phyloP scores from a whole-genome alignment of 2,113 vertebrate species.

The Solea solea region DNA sequence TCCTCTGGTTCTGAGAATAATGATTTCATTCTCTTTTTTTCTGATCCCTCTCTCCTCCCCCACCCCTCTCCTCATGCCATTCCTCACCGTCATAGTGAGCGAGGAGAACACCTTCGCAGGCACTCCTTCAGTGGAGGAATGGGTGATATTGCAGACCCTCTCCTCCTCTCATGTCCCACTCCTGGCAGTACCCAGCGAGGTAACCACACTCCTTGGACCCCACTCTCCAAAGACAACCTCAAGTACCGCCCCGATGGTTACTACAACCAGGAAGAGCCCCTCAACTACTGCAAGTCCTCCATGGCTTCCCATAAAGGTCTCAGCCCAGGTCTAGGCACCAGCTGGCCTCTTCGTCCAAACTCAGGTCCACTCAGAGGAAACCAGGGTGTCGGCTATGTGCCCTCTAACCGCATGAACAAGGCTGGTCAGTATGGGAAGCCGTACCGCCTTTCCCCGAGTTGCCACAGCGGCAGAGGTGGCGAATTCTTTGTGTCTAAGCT shows the following conservation, averaged over 20 bases:
- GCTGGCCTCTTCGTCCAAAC: slow-evolving; percentile 77
- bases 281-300: slow-evolving; percentile 80
- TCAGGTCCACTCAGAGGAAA: slow-evolving; percentile 63
- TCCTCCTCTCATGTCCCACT: slow-evolving; percentile 74
- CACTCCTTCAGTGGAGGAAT: slow-evolving; percentile 67
- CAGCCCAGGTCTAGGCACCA: slow-evolving; percentile 61
- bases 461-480: slow-evolving; percentile 70
- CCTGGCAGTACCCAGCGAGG: slow-evolving; percentile 76
- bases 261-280: slow-evolving; percentile 77
- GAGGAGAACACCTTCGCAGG: slow-evolving; percentile 74
- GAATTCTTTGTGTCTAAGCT: slow-evolving; percentile 79
- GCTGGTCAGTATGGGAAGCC: slow-evolving; percentile 80
- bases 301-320: slow-evolving; percentile 75
- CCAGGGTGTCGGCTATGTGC: slow-evolving; percentile 68
- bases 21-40: slow-evolving; percentile 2
- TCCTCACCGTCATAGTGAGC: slow-evolving; percentile 58
- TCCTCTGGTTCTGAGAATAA: slow-evolving; percentile 20
- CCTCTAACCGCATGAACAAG: slow-evolving; percentile 76
- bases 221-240: slow-evolving; percentile 79
- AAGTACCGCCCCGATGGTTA: slow-evolving; percentile 80
- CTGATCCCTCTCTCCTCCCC: background rate
- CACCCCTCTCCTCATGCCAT: background rate
- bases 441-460: slow-evolving; percentile 75
- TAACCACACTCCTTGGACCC: slow-evolving; percentile 82
- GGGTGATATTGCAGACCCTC: slow-evolving; percentile 78